Percentiles rank a stretch among this genome's conserved stretches.
Conservation (phyloP, 2,888 invertebrate species). For the Chaetogeoica ovagalla region DNA sequence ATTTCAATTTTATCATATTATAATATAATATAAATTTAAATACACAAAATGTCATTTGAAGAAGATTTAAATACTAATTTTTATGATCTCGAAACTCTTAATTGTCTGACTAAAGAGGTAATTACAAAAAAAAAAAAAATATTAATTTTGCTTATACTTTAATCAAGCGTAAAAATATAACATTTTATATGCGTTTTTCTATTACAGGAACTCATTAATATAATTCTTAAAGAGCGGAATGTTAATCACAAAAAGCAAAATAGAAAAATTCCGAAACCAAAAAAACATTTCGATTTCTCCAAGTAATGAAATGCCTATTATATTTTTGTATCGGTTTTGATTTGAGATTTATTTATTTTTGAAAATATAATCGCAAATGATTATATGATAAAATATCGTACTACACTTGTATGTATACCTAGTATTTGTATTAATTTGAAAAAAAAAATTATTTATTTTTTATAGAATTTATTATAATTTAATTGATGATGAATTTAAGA, state of each 20-base stretch:
- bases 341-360: no score
- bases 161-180: not conserved
- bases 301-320: constrained; percentile 24
- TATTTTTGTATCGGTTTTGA: no score
- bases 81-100: constrained; percentile 25
- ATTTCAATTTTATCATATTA: not conserved
- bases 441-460: no score
- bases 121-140: not conserved
- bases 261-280: constrained; percentile 11
- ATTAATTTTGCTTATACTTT: not conserved
- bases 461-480: no score
- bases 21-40: not conserved
- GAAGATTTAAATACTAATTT: not conserved
- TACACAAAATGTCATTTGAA: constrained; percentile 14
- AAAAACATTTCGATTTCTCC: constrained; percentile 43
- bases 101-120: constrained; percentile 31
- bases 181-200: not conserved
- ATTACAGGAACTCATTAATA: constrained; percentile 42
- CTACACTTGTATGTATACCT: no score
- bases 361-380: no score
- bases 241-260: not conserved
- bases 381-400: no score
- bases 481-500: no score
- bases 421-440: no score
- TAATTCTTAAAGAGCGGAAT: constrained; percentile 21